Conservation (phyloP, 2,888 invertebrate genomes). For the Polymixis lichenea region DNA sequence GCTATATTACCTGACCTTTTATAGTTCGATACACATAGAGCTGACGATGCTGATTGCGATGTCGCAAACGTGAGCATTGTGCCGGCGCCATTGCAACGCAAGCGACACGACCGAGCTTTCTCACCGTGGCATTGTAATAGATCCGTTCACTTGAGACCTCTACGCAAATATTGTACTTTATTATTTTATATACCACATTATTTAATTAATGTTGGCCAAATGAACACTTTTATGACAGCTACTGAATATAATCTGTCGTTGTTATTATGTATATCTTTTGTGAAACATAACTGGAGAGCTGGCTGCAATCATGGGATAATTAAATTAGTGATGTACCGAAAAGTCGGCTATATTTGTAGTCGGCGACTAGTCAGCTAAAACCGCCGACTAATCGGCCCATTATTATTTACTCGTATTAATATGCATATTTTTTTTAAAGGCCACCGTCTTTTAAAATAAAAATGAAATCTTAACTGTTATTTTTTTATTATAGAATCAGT, state of each 20-base stretch:
- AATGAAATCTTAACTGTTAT: no score
- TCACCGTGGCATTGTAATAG: constrained; percentile 84
- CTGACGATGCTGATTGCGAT: constrained; percentile 76
- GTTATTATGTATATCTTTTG: neutral
- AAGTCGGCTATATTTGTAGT: no score
- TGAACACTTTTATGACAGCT: constrained; percentile 37
- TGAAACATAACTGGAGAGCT: constrained; percentile 3
- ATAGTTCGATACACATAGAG: constrained; percentile 74
- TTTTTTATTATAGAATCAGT: no score
- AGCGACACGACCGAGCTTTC: constrained; percentile 80
- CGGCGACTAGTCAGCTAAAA: no score
- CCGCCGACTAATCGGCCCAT: no score
- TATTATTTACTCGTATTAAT: no score
- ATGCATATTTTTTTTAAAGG: no score
- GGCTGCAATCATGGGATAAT: neutral
- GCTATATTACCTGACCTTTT: constrained; percentile 77
- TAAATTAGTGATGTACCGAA: no score
- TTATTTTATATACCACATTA: constrained; percentile 58
- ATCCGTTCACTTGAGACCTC: constrained; percentile 83
- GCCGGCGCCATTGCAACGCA: constrained; percentile 69
- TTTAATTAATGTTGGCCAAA: constrained; percentile 43
- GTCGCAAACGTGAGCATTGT: constrained; percentile 83
- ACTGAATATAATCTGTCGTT: constrained; percentile 13
- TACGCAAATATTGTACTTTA: constrained; percentile 71
- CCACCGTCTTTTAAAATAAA: no score